A percentile compares a stretch with the other conserved stretches of the same genome.
Conservation (phyloP, 2,888 invertebrate genomes). For the Meta bourneti region DNA sequence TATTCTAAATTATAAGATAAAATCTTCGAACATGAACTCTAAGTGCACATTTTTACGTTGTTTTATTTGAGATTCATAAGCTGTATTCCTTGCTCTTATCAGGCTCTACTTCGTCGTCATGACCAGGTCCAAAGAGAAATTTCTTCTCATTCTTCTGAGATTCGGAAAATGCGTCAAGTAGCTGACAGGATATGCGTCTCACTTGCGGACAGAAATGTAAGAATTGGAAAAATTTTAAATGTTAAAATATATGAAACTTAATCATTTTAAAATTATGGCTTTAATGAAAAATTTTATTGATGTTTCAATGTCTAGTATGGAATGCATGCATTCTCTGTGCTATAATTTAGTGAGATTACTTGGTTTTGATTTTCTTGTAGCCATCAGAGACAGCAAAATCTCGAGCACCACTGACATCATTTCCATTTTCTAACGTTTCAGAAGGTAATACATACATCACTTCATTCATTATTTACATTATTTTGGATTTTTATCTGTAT, state of each 20-base stretch:
- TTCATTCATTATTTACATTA: no score
- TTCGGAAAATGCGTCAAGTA: conserved; percentile 89
- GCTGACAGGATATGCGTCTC: conserved; percentile 88
- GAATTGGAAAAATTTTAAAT: neutral
- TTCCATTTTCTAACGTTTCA: neutral
- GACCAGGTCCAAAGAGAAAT: conserved; percentile 92
- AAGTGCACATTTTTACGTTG: no score
- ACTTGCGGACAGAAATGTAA: conserved; percentile 84
- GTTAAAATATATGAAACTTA: no score
- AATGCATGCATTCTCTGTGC: no score
- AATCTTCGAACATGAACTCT: no score
- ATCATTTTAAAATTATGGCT: neutral
- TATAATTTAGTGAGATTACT: no score
- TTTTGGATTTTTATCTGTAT: no score
- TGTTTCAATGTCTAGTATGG: neutral
- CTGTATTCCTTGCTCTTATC: conserved; percentile 42
- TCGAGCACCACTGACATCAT: conserved; percentile 8
- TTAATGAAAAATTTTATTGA: neutral
- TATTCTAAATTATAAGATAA: no score
- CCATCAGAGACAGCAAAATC: neutral
- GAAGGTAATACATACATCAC: conserved; percentile 40
- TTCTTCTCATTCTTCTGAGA: conserved; percentile 91
- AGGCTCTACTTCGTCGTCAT: conserved; percentile 90
- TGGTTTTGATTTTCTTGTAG: neutral
- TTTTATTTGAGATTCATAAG: no score